Conservation (phyloP, 2,113 vertebrate species). For the Apteryx mantelli region DNA sequence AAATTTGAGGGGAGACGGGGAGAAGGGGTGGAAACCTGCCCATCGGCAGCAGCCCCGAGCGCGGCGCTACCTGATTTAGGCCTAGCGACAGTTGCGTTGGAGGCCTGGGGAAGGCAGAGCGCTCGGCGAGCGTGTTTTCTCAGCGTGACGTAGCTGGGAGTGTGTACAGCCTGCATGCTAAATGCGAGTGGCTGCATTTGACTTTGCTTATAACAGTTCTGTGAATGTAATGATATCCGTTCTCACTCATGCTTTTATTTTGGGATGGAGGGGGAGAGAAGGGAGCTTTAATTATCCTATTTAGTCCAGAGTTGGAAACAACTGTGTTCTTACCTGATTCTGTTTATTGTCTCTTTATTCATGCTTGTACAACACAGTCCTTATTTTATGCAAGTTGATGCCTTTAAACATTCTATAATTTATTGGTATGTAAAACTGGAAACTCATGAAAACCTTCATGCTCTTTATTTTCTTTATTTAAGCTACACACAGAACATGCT, state of each 20-base stretch:
- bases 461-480: conserved; percentile 65
- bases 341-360: conserved; percentile 45
- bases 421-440: conserved; percentile 52
- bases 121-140: conserved; percentile 70
- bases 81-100: conserved; percentile 53
- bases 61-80: conserved; percentile 29
- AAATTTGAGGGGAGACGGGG: conserved; percentile 4
- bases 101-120: conserved; percentile 69
- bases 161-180: conserved; percentile 67
- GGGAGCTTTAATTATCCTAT: neutral
- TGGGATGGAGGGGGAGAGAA: conserved; percentile 28
- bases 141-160: conserved; percentile 63
- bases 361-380: neutral
- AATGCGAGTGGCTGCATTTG: conserved; percentile 51
- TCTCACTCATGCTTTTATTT: conserved; percentile 48
- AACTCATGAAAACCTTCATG: conserved; percentile 31
- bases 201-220: conserved; percentile 52
- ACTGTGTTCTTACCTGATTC: neutral
- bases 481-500: conserved; percentile 37
- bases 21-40: neutral
- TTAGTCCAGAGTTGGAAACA: conserved; percentile 36
- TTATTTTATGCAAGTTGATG: conserved; percentile 51
- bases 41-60: conserved; percentile 44
- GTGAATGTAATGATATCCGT: conserved; percentile 59
- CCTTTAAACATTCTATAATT: conserved; percentile 22